A percentile compares a stretch with the other conserved stretches of the same genome.
Conservation (phyloP, 2,888 invertebrate genomes). For the Bembecia ichneumoniformis region DNA sequence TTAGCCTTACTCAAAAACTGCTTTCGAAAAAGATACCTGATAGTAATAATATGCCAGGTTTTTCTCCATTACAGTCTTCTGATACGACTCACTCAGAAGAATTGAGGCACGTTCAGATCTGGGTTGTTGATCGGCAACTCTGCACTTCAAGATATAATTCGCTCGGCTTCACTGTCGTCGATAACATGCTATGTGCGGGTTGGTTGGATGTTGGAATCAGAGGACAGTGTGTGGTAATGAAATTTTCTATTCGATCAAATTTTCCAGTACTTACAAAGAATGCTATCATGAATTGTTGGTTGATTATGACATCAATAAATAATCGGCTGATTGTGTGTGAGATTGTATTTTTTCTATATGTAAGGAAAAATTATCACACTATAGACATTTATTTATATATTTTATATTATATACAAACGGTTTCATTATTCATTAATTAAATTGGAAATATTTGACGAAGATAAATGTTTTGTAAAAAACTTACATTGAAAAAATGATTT, state of each 20-base stretch:
- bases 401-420: too few relatives aligned
- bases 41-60: too few relatives aligned
- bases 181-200: slow-evolving; percentile 46
- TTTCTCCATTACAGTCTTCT: not conserved
- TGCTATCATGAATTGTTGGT: not conserved
- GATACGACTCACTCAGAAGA: slow-evolving; percentile 19
- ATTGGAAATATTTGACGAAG: too few relatives aligned
- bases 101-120: slow-evolving; percentile 35
- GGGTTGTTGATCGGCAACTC: slow-evolving; percentile 31
- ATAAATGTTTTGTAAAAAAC: too few relatives aligned
- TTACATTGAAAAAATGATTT: too few relatives aligned
- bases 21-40: too few relatives aligned
- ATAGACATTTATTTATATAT: too few relatives aligned
- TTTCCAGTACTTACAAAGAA: not conserved
- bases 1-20: too few relatives aligned
- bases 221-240: slow-evolving; percentile 37
- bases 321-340: not conserved
- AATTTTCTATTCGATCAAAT: too few relatives aligned
- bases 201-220: slow-evolving; percentile 39
- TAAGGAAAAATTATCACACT: too few relatives aligned
- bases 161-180: slow-evolving; percentile 24
- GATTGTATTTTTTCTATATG: too few relatives aligned
- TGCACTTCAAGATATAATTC: slow-evolving; percentile 34
- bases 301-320: not conserved
- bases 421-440: too few relatives aligned